These are phyloP conservation scores for Melanerpes formicivorus DNA, from an alignment of 2,113 vertebrate species.

Conservation along the genomic window DNA sequence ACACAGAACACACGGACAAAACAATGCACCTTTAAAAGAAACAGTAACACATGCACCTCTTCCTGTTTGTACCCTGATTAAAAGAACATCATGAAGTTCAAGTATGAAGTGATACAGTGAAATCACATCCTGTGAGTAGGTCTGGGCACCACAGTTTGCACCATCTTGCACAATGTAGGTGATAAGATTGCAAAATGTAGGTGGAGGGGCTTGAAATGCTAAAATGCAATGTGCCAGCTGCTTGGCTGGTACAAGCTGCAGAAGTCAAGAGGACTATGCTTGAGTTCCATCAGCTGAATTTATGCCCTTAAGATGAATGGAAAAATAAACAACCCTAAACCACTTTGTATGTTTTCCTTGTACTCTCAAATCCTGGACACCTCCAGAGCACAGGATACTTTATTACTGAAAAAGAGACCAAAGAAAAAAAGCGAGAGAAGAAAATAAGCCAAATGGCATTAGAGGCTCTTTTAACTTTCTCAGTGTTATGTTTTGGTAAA, in stretches of 20 bases:
- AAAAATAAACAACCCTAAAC: background rate
- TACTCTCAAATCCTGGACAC: background rate
- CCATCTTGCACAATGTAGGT: conserved; percentile 24
- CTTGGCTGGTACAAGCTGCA: background rate
- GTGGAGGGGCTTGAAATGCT: conserved; percentile 54
- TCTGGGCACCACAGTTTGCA: conserved; percentile 64
- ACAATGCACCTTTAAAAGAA: conserved; percentile 73
- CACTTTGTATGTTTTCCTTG: background rate
- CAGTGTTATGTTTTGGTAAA: background rate
- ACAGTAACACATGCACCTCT: conserved; percentile 73
- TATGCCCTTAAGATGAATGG: conserved; percentile 9
- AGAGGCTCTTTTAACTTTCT: background rate
- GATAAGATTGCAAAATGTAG: background rate
- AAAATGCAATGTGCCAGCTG: background rate
- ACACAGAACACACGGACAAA: conserved; percentile 64
- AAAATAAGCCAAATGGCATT: background rate
- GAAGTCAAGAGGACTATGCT: conserved; percentile 23
- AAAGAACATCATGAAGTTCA: conserved; percentile 71
- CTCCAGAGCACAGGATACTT: conserved; percentile 50
- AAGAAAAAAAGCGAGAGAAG: background rate
- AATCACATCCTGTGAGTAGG: conserved; percentile 55
- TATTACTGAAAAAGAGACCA: background rate
- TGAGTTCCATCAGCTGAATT: conserved; percentile 20
- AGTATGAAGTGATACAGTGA: conserved; percentile 77
- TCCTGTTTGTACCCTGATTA: conserved; percentile 75